Base-by-base conservation (phyloP, 2,888 invertebrate genomes). In the Brachycybe producta region DNA sequence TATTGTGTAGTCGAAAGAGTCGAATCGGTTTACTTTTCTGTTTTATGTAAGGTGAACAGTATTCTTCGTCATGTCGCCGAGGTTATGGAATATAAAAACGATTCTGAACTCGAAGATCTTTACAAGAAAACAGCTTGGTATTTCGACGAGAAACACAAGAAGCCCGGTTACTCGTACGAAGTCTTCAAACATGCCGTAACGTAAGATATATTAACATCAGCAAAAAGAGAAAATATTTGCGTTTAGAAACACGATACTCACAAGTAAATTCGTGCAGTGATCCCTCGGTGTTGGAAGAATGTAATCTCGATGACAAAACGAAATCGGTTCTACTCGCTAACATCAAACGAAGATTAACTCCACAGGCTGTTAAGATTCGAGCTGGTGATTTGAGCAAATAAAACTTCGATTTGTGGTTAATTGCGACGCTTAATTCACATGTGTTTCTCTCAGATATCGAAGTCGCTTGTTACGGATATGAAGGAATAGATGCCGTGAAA, bases 401-500 rank as follows among this genome's bases (percentile, higher is more conserved):
- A 17, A n/a, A 38, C 26, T 21, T 44, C 5, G 17, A 42, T 3
- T 13, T 28, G 43, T 13, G 19, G 8, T 17, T 17, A 27, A 26
- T 8, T 43, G 17, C 15, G 7, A 8, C 27, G 11, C 1, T 34
- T 32, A 21, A 13, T 46, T 24, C 28, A 5, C 3, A 42, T 26
- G n/a, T 24, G 35, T 38, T 47, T 38, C 8, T 17, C 23, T 13
- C 32, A 45, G 51, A 88, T 67, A 82, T 94, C 60, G 87, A 91
- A 68, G 90, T 91, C 57, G 84, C 88, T 0, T 92, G 92, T 67
- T 94, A 90, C 61, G 86, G 88, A 1, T 98, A 97, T 63, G 97
- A 98, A 67, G 98, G 98, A 39, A 95, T 98, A 57, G 97, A 98
- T 71, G 98, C 98, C 3, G 95, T 98, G 0, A 92, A 98, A 67